phyloP scores from a whole-genome alignment of 2,113 vertebrate genomes.

The Caracal caracal region DNA sequence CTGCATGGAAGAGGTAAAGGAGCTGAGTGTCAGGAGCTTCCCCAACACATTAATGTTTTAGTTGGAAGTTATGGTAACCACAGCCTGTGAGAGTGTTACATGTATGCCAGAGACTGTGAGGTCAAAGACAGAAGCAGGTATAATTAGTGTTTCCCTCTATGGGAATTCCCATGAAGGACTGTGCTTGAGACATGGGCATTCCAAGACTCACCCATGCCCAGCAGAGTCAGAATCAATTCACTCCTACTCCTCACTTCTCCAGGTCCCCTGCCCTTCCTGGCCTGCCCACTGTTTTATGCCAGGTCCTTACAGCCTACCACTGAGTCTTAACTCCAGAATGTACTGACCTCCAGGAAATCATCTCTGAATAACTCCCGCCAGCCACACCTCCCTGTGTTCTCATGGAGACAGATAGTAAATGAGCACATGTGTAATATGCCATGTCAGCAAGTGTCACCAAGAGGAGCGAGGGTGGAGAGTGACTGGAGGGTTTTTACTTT shows the following conservation, averaged over 20 bases:
- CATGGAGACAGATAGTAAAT: not conserved
- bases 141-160: not conserved
- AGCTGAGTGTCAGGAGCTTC: not conserved
- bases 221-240: too few species aligned
- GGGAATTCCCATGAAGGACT: not conserved
- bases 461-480: not conserved
- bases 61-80: not conserved
- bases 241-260: not conserved
- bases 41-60: not conserved
- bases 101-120: not conserved
- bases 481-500: too few species aligned
- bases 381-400: too few species aligned
- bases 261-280: not conserved
- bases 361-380: not conserved
- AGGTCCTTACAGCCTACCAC: accelerated
- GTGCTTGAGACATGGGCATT: not conserved
- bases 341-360: not conserved
- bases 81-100: not conserved
- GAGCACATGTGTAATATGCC: not conserved
- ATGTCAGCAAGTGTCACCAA: not conserved
- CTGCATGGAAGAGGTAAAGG: not conserved
- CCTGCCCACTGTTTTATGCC: too few species aligned
- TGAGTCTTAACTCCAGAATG: not conserved
- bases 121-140: not conserved
- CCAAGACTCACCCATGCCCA: too few species aligned